Evolutionary conservation across 1,140 invertebrate genomes (phyloP).

Genomic region (Meloidogyne hapla): DNA sequence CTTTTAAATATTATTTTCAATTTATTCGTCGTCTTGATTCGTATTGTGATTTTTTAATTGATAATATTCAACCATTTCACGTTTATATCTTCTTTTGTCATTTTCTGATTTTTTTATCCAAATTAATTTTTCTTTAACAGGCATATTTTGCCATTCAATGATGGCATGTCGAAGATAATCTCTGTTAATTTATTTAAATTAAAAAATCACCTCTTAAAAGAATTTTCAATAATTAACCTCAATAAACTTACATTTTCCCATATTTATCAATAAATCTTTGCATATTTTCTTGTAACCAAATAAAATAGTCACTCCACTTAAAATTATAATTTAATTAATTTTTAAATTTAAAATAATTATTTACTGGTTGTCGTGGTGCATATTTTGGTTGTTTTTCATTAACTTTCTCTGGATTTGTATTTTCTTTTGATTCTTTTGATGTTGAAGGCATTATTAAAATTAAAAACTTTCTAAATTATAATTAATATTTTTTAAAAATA

Average conservation of each 20-base stretch:
- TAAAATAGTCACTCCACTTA: background rate
- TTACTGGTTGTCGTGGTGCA: background rate
- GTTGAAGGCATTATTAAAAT: background rate
- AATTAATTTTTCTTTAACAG: background rate
- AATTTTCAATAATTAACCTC: background rate
- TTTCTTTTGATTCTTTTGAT: background rate
- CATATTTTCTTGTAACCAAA: constrained; percentile 1
- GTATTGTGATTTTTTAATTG: background rate
- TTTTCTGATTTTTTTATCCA: background rate
- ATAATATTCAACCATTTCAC: background rate
- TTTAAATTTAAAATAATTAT: background rate
- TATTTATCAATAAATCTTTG: background rate
- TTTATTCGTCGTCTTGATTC: too few relatives aligned
- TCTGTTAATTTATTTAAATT: background rate
- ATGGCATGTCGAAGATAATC: background rate
- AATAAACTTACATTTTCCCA: background rate
- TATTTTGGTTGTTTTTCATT: background rate
- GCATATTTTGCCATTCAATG: background rate
- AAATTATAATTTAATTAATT: background rate
- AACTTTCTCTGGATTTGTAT: background rate
- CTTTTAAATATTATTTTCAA: too few relatives aligned
- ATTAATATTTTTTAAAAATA: too few relatives aligned
- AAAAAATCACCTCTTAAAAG: too few relatives aligned
- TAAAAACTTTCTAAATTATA: background rate
- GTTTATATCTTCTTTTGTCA: background rate